These are phyloP conservation scores for Tringa solitaria DNA, from an alignment of 2,113 vertebrate genomes.

Conservation along the genomic window DNA sequence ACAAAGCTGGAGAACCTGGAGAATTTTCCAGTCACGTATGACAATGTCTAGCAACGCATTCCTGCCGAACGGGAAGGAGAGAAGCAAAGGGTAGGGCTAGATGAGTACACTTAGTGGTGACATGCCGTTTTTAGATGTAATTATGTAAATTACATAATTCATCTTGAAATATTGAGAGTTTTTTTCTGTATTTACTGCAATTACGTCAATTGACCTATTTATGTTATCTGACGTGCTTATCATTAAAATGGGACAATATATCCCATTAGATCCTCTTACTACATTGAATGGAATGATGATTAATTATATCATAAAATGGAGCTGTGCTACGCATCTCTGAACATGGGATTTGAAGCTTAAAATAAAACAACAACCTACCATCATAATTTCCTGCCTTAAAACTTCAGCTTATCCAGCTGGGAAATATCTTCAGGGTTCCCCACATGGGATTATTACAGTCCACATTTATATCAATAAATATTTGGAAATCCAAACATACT, in stretches of 20 bases:
- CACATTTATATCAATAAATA: not conserved
- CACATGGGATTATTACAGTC: not conserved
- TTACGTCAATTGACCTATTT: slow-evolving; percentile 80
- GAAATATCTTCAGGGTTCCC: not conserved
- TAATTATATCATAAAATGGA: slow-evolving; percentile 72
- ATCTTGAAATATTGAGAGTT: slow-evolving; percentile 63
- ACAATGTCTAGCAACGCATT: not conserved
- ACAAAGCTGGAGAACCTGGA: not conserved
- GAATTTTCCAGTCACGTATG: slow-evolving; percentile 18
- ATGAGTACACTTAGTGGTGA: slow-evolving; percentile 44
- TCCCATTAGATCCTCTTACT: slow-evolving; percentile 74
- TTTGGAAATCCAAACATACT: not conserved
- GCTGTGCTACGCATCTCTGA: slow-evolving; percentile 65
- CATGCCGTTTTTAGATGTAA: slow-evolving; percentile 69
- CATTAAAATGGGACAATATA: slow-evolving; percentile 75
- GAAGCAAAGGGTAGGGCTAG: slow-evolving; percentile 16
- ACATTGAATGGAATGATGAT: slow-evolving; percentile 59
- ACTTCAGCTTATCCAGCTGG: not conserved
- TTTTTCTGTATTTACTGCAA: slow-evolving; percentile 71
- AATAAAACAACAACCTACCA: slow-evolving; percentile 25
- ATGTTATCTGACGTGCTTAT: slow-evolving; percentile 72
- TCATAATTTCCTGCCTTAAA: slow-evolving; percentile 2
- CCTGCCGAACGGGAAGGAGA: not conserved
- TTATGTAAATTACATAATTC: slow-evolving; percentile 74
- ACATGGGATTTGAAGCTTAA: slow-evolving; percentile 58